Evolutionary conservation across 2,113 vertebrate genomes (phyloP).

Genomic region (Gallinago jamesoni): DNA sequence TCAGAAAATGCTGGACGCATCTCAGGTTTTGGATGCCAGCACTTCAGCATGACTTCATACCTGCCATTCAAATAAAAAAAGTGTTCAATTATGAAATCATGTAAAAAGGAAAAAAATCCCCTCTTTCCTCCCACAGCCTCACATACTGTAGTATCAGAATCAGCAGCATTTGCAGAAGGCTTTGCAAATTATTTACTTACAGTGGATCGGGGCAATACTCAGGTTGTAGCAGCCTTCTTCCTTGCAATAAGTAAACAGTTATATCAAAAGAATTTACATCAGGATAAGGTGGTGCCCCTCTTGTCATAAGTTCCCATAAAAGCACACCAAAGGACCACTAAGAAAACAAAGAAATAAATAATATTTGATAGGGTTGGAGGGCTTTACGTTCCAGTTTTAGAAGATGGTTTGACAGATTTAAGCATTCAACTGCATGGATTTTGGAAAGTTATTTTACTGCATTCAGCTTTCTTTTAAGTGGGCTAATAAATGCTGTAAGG

Average conservation of each 20-base stretch:
- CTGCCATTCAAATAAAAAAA: conserved; percentile 72
- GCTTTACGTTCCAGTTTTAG: neutral
- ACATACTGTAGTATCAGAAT: neutral
- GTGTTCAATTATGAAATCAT: neutral
- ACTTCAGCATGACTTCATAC: conserved; percentile 96
- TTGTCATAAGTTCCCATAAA: conserved; percentile 98
- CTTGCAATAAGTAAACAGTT: conserved; percentile 94
- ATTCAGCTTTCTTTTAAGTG: conserved; percentile 16
- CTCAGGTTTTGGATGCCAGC: conserved; percentile 96
- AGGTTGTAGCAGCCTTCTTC: conserved; percentile 92
- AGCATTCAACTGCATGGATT: neutral
- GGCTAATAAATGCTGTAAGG: conserved; percentile 20
- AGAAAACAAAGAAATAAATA: conserved; percentile 1
- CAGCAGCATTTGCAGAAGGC: neutral
- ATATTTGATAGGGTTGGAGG: neutral
- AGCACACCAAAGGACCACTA: conserved; percentile 94
- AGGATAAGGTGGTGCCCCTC: conserved; percentile 95
- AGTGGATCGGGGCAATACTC: conserved; percentile 96
- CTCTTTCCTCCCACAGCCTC: neutral
- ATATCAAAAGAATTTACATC: conserved; percentile 99
- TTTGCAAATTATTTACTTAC: conserved; percentile 80
- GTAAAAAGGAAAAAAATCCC: neutral
- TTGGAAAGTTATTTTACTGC: conserved; percentile 36
- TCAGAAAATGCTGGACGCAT: conserved; percentile 92
- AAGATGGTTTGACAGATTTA: neutral